phyloP scores from a whole-genome alignment of 2,888 invertebrate genomes.

The Podotricha telesiphe region DNA sequence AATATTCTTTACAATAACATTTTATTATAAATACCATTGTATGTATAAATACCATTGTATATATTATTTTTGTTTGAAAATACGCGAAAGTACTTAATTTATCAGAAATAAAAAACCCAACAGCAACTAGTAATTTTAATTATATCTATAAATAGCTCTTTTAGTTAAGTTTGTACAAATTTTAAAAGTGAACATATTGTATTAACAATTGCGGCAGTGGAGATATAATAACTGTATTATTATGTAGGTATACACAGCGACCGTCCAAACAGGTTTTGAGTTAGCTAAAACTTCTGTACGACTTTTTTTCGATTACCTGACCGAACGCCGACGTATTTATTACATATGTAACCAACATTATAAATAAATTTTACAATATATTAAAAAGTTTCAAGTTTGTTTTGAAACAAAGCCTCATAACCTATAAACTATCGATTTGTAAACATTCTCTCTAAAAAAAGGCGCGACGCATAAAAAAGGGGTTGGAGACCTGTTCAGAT shows the following conservation, averaged over 20 bases:
- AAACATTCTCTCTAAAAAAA: constrained; percentile 71
- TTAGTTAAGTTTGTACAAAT: background rate
- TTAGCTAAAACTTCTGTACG: constrained; percentile 61
- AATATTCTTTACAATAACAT: too few relatives aligned
- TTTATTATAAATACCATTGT: too few relatives aligned
- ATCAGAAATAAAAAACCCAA: too few relatives aligned
- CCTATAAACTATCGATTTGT: constrained; percentile 70
- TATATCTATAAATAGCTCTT: too few relatives aligned
- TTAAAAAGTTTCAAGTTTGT: constrained; percentile 34
- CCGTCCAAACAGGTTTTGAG: constrained; percentile 62
- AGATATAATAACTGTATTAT: constrained; percentile 41
- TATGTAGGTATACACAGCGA: constrained; percentile 49
- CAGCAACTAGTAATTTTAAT: too few relatives aligned
- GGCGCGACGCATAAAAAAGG: constrained; percentile 70
- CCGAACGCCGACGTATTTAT: background rate
- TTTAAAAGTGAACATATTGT: constrained; percentile 10
- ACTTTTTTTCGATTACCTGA: constrained; percentile 54
- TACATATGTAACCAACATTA: background rate
- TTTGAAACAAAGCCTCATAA: constrained; percentile 58
- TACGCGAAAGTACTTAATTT: too few relatives aligned
- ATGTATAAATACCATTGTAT: too few relatives aligned
- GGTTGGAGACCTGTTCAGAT: constrained; percentile 75
- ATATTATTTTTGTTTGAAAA: too few relatives aligned
- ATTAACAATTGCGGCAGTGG: background rate
- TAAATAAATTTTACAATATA: too few relatives aligned